A percentile compares a stretch with the other conserved stretches of the same genome.
These are phyloP conservation scores for Clunio marinus DNA, from an alignment of 2,888 invertebrate species.

Conservation along the genomic window DNA sequence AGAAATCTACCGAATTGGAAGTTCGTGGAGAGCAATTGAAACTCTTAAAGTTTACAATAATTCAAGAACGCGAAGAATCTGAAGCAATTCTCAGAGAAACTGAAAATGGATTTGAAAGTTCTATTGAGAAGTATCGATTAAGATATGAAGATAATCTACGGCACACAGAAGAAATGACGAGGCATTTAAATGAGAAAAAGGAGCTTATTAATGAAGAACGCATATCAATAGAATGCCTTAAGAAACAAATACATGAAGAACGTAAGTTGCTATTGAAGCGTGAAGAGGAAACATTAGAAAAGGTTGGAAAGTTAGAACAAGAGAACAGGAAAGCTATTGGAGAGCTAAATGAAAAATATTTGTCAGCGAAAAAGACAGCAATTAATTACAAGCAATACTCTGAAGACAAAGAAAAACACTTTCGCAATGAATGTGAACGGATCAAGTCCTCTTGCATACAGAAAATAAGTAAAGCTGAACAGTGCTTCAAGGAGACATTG, in stretches of 20 bases:
- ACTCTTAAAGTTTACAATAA: slow-evolving; percentile 48
- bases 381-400: slow-evolving; percentile 60
- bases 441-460: slow-evolving; percentile 61
- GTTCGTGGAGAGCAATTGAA: slow-evolving; percentile 48
- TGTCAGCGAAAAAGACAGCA: slow-evolving; percentile 60
- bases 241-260: slow-evolving; percentile 44
- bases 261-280: slow-evolving; percentile 49
- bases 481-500: slow-evolving; percentile 53
- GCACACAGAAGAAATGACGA: slow-evolving; percentile 46
- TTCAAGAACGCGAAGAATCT: slow-evolving; percentile 48
- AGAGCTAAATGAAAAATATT: slow-evolving; percentile 58
- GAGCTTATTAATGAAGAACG: slow-evolving; percentile 52
- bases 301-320: slow-evolving; percentile 52
- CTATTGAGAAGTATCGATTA: slow-evolving; percentile 45
- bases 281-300: slow-evolving; percentile 52
- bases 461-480: slow-evolving; percentile 56
- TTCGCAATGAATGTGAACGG: slow-evolving; percentile 59
- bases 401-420: slow-evolving; percentile 61
- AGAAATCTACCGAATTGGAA: slow-evolving; percentile 44
- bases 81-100: slow-evolving; percentile 45
- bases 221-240: slow-evolving; percentile 51
- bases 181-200: slow-evolving; percentile 47
- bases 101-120: slow-evolving; percentile 43
- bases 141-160: slow-evolving; percentile 52
- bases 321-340: slow-evolving; percentile 53